Base-by-base conservation (phyloP, 2,888 invertebrate species). In the Dorcus parallelipipedus region DNA sequence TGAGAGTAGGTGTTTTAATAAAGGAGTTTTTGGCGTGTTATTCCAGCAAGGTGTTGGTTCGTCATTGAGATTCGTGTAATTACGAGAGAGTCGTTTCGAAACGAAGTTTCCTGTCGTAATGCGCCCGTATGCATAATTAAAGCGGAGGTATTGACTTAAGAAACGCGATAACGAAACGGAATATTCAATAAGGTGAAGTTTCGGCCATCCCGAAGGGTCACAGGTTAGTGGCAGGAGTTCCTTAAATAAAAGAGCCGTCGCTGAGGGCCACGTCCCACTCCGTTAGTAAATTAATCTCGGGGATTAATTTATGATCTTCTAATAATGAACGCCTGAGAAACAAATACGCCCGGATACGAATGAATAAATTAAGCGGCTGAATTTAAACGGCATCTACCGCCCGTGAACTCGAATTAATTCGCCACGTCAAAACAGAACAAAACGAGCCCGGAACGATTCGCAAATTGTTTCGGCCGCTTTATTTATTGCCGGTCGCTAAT, bases 251-350 rank as follows among this genome's bases (percentile, higher is more conserved):
- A 20, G 9, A 45, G 9, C 9, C 23, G 45, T 45, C 45, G 56
- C 56, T 43, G 23, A 10, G 45, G 56, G 56, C 56, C 39, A 45
- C 56, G 52, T 52, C 55, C 56, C 59, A 59, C 53, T 59, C 56
- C 39, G 57, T 69, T 70, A 70, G 70, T 71, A 71, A 71, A 73
- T 71, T 73, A 71, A 71, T 73, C 68, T 45, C 68, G 60, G 59
- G 69, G 70, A 72, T 72, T 73, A 73, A 73, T 72, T 73, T 73
- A 73, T 69, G 70, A 71, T 71, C 71, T 69, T 69, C 70, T 71
- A 73, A 71, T 73, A 73, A 72, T 68, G 69, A 71, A 69, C 68
- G 68, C 62, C 62, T 63, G 66, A 70, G 72, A 71, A 72, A 71
- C 71, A 72, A 73, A 73, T 71, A 73, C 67, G 66, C 65, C 61